Evolutionary conservation across 2,888 invertebrate genomes (phyloP).

Genomic region (Temnothorax ravouxi): DNA sequence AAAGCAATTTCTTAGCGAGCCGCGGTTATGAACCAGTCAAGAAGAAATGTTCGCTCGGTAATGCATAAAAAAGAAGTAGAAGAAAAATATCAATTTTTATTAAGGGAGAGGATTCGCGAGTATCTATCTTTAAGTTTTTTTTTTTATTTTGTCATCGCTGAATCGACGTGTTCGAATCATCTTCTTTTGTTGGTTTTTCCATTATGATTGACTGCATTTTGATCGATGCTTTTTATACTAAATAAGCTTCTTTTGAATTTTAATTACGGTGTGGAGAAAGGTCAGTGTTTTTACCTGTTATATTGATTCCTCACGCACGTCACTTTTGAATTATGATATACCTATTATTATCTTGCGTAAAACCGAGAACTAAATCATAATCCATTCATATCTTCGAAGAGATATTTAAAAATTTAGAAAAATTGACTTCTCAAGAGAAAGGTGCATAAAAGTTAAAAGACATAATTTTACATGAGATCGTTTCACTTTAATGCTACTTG

Average conservation of each 20-base stretch:
- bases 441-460: background rate
- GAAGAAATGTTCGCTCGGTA: constrained; percentile 81
- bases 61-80: constrained; percentile 36
- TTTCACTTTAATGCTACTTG: background rate
- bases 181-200: background rate
- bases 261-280: background rate
- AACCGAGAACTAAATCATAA: background rate
- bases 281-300: background rate
- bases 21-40: constrained; percentile 73
- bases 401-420: background rate
- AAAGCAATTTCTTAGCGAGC: constrained; percentile 65
- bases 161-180: background rate
- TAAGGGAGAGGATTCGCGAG: background rate
- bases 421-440: background rate
- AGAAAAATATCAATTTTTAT: background rate
- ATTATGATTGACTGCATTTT: background rate
- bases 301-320: background rate
- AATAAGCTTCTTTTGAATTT: background rate
- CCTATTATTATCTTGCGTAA: background rate
- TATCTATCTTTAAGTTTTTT: background rate
- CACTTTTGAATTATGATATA: background rate
- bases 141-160: background rate
- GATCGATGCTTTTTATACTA: background rate
- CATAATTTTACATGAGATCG: background rate
- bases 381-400: too few species aligned